These are phyloP conservation scores for Blastobasis lacticolella DNA, from an alignment of 2,888 invertebrate genomes.

Conservation along the genomic window DNA sequence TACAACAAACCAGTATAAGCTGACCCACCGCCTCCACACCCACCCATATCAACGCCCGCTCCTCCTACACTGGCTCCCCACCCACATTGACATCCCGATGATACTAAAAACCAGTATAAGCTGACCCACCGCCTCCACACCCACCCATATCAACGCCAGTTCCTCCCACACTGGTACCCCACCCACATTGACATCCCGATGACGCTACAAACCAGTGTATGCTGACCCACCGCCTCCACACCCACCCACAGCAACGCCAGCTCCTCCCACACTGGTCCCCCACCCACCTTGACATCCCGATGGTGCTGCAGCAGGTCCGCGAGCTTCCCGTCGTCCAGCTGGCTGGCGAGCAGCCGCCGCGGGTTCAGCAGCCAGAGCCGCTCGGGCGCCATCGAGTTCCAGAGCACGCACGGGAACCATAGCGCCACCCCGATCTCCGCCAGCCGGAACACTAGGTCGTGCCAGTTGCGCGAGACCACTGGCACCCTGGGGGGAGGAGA, in stretches of 20 bases:
- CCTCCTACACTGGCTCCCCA: background rate
- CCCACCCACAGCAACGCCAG: background rate
- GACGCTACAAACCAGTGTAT: too few relatives aligned
- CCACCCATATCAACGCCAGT: background rate
- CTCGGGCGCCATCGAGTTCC: slow-evolving; percentile 97
- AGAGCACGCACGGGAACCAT: slow-evolving; percentile 96
- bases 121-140: too few relatives aligned
- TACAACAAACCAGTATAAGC: too few relatives aligned
- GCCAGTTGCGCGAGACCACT: slow-evolving; percentile 92
- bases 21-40: too few relatives aligned
- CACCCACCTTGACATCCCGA: slow-evolving; percentile 51
- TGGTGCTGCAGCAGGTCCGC: slow-evolving; percentile 48
- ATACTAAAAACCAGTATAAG: too few relatives aligned
- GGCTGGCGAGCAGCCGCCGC: slow-evolving; percentile 83
- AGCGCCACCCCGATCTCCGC: slow-evolving; percentile 94
- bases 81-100: slow-evolving; percentile 54
- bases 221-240: too few relatives aligned
- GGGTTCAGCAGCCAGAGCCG: slow-evolving; percentile 96
- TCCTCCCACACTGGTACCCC: background rate
- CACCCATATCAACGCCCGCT: background rate
- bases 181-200: too few relatives aligned
- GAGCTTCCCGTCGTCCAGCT: slow-evolving; percentile 74
- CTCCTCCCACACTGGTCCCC: background rate
- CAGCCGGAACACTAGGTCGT: slow-evolving; percentile 91
- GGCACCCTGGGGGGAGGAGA: slow-evolving; percentile 77